Conservation (phyloP, 2,888 invertebrate species). For the Morinoia aosen region DNA sequence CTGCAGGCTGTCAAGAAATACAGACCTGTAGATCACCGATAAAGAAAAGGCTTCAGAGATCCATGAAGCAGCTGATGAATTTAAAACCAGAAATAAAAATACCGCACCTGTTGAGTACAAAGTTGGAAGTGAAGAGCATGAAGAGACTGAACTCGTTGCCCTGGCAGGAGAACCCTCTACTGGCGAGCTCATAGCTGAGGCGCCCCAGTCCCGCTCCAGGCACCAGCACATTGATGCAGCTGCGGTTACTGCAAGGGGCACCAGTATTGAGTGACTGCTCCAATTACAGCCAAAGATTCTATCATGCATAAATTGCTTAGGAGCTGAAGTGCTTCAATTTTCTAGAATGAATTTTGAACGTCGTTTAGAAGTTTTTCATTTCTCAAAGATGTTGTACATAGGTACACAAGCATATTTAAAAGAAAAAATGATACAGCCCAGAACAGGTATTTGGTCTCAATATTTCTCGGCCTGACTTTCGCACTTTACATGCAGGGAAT, state of each 20-base stretch:
- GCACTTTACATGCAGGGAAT: too few relatives aligned
- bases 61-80: not conserved
- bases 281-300: too few relatives aligned
- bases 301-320: too few relatives aligned
- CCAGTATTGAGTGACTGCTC: not conserved
- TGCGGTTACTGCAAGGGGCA: conserved; percentile 68
- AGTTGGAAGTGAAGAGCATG: conserved; percentile 97
- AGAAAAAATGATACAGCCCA: too few relatives aligned
- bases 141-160: conserved; percentile 98
- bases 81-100: not conserved
- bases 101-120: conserved; percentile 86
- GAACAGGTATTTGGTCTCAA: too few relatives aligned
- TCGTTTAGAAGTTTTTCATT: too few relatives aligned
- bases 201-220: conserved; percentile 98
- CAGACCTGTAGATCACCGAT: not conserved
- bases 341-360: too few relatives aligned
- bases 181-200: conserved; percentile 93
- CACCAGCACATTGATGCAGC: conserved; percentile 83
- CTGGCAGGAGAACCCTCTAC: conserved; percentile 90
- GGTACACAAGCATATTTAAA: too few relatives aligned
- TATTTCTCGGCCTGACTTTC: too few relatives aligned
- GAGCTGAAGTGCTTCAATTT: too few relatives aligned
- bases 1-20: not conserved
- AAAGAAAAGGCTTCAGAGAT: not conserved
- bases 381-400: too few relatives aligned